A percentile compares a stretch with the other conserved stretches of the same genome.
Conservation (phyloP, 2,113 vertebrate genomes). For the Prolemur simus region DNA sequence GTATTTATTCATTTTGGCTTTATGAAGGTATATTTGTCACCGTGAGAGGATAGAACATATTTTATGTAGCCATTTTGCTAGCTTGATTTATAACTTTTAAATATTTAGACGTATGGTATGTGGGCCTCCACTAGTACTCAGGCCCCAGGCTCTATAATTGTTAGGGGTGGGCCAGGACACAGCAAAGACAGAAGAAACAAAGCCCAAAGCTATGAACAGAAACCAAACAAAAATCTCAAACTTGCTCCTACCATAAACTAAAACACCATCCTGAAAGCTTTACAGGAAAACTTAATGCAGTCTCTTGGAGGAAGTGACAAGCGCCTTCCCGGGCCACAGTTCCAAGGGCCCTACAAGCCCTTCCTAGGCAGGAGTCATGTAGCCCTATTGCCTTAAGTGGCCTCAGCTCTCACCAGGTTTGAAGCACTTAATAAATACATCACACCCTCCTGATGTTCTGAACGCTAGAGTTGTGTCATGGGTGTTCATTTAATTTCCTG, state of each 20-base stretch:
- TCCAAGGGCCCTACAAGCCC: neutral
- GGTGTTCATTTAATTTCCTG: too few relatives aligned
- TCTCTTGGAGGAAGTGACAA: neutral
- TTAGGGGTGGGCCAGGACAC: neutral
- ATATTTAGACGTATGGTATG: neutral
- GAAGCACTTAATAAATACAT: neutral
- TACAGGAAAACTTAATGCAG: neutral
- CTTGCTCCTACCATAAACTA: neutral
- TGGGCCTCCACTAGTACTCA: neutral
- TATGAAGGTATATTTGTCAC: slow-evolving; percentile 17
- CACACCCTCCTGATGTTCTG: neutral
- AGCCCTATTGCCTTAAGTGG: neutral
- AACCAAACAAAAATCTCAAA: neutral
- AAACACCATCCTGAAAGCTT: neutral
- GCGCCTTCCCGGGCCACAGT: neutral
- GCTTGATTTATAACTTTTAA: slow-evolving; percentile 50
- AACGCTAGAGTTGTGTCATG: too few relatives aligned
- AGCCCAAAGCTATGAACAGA: neutral
- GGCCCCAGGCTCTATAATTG: neutral
- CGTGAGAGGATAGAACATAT: slow-evolving; percentile 6
- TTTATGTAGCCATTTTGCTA: neutral
- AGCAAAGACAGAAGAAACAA: neutral
- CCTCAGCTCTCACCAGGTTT: neutral
- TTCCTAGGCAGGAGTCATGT: neutral
- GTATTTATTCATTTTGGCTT: slow-evolving; percentile 32